Evolutionary conservation across 37 sponge, comb jelly and placozoan species (phyloP).

Genomic region (Tethya wilhelma): DNA sequence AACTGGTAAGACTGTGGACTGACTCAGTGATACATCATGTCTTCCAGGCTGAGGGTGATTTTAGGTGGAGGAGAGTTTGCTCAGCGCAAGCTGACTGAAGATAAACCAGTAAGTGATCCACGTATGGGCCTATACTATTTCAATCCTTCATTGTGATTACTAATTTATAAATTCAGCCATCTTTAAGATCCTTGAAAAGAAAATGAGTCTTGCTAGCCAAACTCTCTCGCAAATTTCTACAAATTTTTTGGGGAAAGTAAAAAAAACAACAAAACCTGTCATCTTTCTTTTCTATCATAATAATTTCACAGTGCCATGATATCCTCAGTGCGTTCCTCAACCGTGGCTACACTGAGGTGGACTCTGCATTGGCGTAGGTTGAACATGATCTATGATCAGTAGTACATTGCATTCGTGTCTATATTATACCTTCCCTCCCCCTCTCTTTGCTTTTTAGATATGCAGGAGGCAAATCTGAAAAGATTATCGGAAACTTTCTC

Average conservation of each 20-base stretch:
- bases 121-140: neutral
- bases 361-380: conserved; percentile 83
- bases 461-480: conserved; percentile 63
- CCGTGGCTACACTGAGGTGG: conserved; percentile 68
- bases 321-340: conserved; percentile 57
- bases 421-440: too few relatives aligned
- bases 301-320: conserved; percentile 42
- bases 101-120: conserved; percentile 29
- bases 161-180: too few relatives aligned
- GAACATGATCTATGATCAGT: neutral
- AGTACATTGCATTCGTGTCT: neutral
- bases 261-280: too few relatives aligned
- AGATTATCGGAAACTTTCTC: conserved; percentile 70
- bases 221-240: too few relatives aligned
- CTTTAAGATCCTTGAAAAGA: too few relatives aligned
- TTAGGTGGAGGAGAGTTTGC: conserved; percentile 76
- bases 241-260: too few relatives aligned
- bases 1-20: too few relatives aligned
- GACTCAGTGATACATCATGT: too few relatives aligned
- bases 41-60: conserved; percentile 46
- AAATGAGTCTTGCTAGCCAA: too few relatives aligned
- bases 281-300: neutral
- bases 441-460: conserved; percentile 76
- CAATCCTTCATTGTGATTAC: too few relatives aligned
- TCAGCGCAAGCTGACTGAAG: conserved; percentile 30